Evolutionary conservation across 1,140 invertebrate genomes (phyloP).

Genomic region (Diorhabda elongata): DNA sequence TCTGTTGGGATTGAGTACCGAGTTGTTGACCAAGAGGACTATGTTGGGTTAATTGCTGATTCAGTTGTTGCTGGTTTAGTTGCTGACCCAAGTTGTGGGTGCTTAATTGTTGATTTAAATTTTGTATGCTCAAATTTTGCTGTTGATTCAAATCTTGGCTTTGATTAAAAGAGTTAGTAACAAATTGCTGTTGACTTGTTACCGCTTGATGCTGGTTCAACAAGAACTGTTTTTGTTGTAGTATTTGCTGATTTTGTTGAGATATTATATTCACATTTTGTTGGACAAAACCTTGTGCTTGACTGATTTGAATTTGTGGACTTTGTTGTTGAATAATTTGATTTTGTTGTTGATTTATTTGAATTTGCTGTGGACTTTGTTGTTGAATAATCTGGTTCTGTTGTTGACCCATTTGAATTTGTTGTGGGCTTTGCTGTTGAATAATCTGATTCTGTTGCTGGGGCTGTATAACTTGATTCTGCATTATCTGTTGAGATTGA

Average conservation of each 20-base stretch:
- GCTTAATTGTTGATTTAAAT: conserved; percentile 29
- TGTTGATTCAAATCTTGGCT: conserved; percentile 18
- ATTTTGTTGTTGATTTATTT: conserved; percentile 17
- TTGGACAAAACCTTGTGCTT: conserved; percentile 24
- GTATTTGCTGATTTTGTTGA: conserved; percentile 12
- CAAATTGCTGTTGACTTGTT: conserved; percentile 27
- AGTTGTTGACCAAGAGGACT: conserved; percentile 11
- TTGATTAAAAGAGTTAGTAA: conserved; percentile 9
- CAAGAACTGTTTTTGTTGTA: conserved; percentile 28
- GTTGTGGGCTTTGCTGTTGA: conserved; percentile 33
- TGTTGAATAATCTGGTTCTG: conserved; percentile 1
- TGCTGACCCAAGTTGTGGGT: conserved; percentile 34
- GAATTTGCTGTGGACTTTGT: conserved; percentile 26
- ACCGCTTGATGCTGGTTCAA: conserved; percentile 27
- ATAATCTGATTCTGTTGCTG: conserved; percentile 31
- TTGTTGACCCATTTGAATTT: conserved; percentile 18
- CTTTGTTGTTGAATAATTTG: conserved; percentile 12
- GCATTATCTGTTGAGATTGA: background rate
- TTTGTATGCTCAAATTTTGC: conserved; percentile 26
- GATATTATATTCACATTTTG: conserved; percentile 17
- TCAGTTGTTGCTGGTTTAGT: conserved; percentile 33
- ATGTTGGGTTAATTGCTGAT: conserved; percentile 34
- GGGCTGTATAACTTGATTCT: conserved; percentile 7
- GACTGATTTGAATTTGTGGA: conserved; percentile 29
- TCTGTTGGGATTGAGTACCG: conserved; percentile 24